Evolutionary conservation across 1,140 invertebrate genomes (phyloP).

Genomic region (Brachionus rotundiformis): DNA sequence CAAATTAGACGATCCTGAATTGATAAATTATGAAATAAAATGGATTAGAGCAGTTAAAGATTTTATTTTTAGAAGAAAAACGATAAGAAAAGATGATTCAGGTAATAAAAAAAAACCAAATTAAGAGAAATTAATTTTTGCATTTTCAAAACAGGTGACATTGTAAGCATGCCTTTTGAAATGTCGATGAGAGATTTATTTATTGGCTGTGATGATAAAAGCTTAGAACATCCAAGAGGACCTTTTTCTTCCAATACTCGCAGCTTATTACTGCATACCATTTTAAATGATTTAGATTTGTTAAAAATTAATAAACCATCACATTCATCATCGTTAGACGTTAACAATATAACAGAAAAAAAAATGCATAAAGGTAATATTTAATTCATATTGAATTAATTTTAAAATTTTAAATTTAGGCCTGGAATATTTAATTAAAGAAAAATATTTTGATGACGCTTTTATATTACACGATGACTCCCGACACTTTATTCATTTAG

Average conservation of each 20-base stretch:
- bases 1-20: conserved; percentile 17
- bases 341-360: too few relatives aligned
- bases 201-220: conserved; percentile 5
- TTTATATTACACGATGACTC: conserved; percentile 44
- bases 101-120: neutral
- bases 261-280: neutral
- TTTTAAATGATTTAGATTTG: neutral
- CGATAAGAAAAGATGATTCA: conserved; percentile 45
- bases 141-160: too few relatives aligned
- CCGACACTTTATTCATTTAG: conserved; percentile 31
- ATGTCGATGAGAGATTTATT: neutral
- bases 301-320: neutral
- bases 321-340: too few relatives aligned
- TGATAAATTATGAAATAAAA: neutral
- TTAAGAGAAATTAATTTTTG: neutral
- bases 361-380: neutral
- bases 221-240: neutral
- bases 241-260: conserved; percentile 7
- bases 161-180: neutral
- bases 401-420: neutral
- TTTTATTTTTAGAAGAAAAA: neutral
- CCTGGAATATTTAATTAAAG: neutral
- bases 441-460: conserved; percentile 49
- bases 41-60: neutral
- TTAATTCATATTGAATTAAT: too few relatives aligned